Evolutionary conservation across 2,888 invertebrate species (phyloP), one percentile per base, ranked within the genome.

Genomic region (Dasysyrphus albostriatus): DNA sequence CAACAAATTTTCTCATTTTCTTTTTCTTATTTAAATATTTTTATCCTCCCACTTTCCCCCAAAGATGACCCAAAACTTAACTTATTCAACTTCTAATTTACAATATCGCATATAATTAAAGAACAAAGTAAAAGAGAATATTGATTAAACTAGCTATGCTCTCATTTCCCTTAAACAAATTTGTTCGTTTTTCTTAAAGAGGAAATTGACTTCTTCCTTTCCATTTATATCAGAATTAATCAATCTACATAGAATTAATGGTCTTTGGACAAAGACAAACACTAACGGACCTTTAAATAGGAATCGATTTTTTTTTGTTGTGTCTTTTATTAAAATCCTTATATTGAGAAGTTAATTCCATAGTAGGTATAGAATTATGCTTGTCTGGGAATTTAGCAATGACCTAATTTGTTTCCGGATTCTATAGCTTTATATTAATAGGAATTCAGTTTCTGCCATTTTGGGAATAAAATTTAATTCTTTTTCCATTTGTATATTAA

Each of bases 201-300:
- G 49, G 34, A 69, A 69, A 69, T 65, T 19, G 42, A 34, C 58
- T 49, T 42, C 47, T 58, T 51, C 65, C 59, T 58, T 42, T 59
- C 37, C 59, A 56, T 78, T 79, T 83, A 83, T 83, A 83, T 83
- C 83, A 56, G 56, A 74, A 67, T 79, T 79, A 83, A 83, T 83
- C 79, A 83, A 83, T 83, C 79, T 69, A 32, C 54, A 54, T 32
- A 42, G 69, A 79, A 74, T 69, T 74, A 78, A 83, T 78, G 59
- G 61, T 24, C 42, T 69, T 75, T 63, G 37, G 54, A 74, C 16
- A 44, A 39, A 58, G 34, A 56, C 51, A 74, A 67, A 69, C 67
- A 47, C 34, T 73, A 73, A 61, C 73, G 39, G 72, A 69, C 51
- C 47, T 59, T 67, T 73, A 49, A 42, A 47, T 16, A 32, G 16